These are phyloP conservation scores for Bombus terrestris DNA, from an alignment of 1,140 invertebrate species.

Conservation along the genomic window DNA sequence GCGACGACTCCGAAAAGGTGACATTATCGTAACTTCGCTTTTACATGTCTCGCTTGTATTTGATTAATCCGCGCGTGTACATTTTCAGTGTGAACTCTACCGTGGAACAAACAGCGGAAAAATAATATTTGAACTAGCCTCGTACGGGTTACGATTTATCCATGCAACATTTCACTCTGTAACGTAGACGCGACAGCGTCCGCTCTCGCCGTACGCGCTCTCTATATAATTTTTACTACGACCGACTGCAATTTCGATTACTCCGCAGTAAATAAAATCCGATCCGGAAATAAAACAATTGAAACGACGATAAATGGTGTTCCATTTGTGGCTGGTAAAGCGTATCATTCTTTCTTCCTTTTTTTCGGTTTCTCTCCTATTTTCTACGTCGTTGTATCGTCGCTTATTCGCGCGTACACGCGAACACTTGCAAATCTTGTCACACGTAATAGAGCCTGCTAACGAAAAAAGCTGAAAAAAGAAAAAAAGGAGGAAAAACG, in stretches of 20 bases:
- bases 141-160: neutral
- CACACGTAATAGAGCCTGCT: neutral
- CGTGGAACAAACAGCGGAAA: neutral
- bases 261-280: constrained; percentile 14
- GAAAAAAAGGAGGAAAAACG: no score
- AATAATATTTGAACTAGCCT: constrained; percentile 6
- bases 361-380: neutral
- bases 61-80: neutral
- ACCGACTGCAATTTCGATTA: constrained; percentile 21
- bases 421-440: constrained; percentile 3
- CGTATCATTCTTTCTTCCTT: neutral
- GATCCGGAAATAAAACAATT: constrained; percentile 26
- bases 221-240: constrained; percentile 20
- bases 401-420: neutral
- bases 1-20: no score
- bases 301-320: constrained; percentile 15
- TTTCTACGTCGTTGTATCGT: neutral
- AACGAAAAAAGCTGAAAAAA: neutral
- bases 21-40: neutral
- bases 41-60: neutral
- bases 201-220: neutral
- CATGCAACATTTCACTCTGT: constrained; percentile 1
- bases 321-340: constrained; percentile 7
- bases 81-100: neutral
- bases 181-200: neutral